Evolutionary conservation across 2,888 invertebrate species (phyloP), one percentile per base, ranked within the genome.

Genomic region (Pyrrhopygopsis socrates): DNA sequence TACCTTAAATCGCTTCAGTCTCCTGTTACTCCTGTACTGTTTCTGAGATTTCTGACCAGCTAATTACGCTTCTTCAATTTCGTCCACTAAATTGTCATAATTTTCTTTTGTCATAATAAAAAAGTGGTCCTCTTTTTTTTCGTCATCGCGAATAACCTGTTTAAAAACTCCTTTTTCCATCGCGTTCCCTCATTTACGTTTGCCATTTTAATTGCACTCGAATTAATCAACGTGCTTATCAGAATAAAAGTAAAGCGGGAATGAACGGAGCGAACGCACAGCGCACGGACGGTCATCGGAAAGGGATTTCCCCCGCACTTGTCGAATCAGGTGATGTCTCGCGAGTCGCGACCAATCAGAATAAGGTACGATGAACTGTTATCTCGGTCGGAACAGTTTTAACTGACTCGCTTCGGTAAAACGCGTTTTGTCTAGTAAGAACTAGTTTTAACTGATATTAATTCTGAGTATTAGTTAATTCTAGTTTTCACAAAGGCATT

Each of bases 1-100:
- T 80, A 71, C 74, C 67, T 74, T 81, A 74, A 74, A 65, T 67
- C 74, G 54, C 45, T 81, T 81, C 65, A 81, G 54, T 81, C 75
- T 79, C 71, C 70, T 71, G 38, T 60, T 30, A 74, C 75, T 79
- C 71, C 70, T 71, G 38, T 60, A 79, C 79, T 81, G 68, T 65
- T 81, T 74, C 45, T 73, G 71, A 68, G 79, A 70, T 70, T 79
- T 79, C 63, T 79, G 71, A 79, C 70, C 79, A 79, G 58, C 70
- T 79, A 71, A 13, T 71, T 79, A 70, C 70, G 79, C 70, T 71
- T 79, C 71, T 58, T 70, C 38, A 79, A 79, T 79, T 79, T 79
- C 71, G 50, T 65, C 63, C 34, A 77, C 41, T 77, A 77, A 77
- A 34, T 67, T 75, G 34, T 34, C 34, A 34, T 34, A 34, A 11